Conservation (phyloP, 23 tunicate genomes). For the Oikopleura dioica region DNA sequence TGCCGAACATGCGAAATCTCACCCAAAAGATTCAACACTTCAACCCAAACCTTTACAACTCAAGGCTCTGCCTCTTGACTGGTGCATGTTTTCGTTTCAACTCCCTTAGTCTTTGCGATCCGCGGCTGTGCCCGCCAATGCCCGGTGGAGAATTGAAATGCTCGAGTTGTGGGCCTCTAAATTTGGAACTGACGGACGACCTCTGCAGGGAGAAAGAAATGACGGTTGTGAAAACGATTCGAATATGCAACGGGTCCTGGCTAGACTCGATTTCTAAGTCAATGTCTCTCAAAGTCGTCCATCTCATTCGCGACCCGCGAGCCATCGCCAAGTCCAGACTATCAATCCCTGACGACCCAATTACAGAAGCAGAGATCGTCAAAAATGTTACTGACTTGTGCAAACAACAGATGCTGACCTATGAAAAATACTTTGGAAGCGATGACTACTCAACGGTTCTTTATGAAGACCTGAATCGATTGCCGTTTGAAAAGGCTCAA, state of each 20-base stretch:
- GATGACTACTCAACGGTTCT: not conserved
- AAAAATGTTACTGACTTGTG: not conserved
- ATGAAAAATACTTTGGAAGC: not conserved
- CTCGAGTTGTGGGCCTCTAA: slow-evolving; percentile 20
- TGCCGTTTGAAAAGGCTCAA: slow-evolving; percentile 26
- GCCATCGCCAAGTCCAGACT: not conserved
- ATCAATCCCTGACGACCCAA: not conserved
- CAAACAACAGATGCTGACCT: not conserved
- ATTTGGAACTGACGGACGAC: slow-evolving; percentile 16
- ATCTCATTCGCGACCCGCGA: not conserved
- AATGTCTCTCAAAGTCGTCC: not conserved
- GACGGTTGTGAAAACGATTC: slow-evolving; percentile 3
- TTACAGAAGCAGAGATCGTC: not conserved
- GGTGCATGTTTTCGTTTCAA: no score
- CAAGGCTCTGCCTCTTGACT: no score
- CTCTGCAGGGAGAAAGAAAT: not conserved
- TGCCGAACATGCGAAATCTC: not conserved
- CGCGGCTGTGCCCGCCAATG: slow-evolving; percentile 6
- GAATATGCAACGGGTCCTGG: not conserved
- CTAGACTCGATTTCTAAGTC: not conserved
- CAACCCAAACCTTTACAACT: not conserved
- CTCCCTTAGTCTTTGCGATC: not conserved
- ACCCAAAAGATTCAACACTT: not conserved
- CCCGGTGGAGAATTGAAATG: slow-evolving; percentile 13
- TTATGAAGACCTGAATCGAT: slow-evolving; percentile 36